Evolutionary conservation across 2,797 vertebrate species (phyloP), one percentile per base, ranked within the genome.

Genomic region (Rhynchotus rufescens): DNA sequence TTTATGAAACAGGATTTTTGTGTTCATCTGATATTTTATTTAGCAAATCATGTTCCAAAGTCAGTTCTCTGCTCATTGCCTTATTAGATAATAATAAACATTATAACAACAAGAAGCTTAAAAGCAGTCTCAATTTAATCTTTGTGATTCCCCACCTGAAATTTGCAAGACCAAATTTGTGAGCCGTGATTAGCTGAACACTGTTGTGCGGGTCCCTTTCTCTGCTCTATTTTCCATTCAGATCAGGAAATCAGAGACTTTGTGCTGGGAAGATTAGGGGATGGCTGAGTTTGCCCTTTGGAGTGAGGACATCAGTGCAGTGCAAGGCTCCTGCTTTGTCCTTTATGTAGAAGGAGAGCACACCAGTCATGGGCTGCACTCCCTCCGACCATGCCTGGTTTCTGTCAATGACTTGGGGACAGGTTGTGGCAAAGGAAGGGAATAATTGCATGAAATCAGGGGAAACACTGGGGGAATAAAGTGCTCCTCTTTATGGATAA

Each of bases 261-360:
- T 3, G 0, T 1, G 15, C 17, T 1, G 1, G 20, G 44, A 32
- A 45, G 45, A 6, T 20, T 12, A 64, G 56, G 51, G 28, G 72
- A 12, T 3, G 15, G 34, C 3, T 13, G 2, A 28, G 20, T 44
- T 52, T 20, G 69, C 52, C 47, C 62, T 25, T 32, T 9, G 44
- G 47, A 54, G 15, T 12, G 62, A 57, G 34, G 44, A 57, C 36
- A 7, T 19, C 9, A 17, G 10, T 15, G 40, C 28, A 2, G 2
- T 49, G 36, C 40, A 56, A 40, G 42, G 16, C 6, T 9, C 52
- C 16, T 54, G 49, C 42, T 68, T 54, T 45, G 7, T 62, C 80
- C 51, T 4, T 32, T 8, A 3, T 3, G 10, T 34, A 21, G 26
- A 38, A 57, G 54, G 59, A 77, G 80, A 66, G 26, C 23, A 1